These are phyloP conservation scores for Tolypeutes matacus DNA, from an alignment of 2,797 vertebrate species.

Conservation along the genomic window DNA sequence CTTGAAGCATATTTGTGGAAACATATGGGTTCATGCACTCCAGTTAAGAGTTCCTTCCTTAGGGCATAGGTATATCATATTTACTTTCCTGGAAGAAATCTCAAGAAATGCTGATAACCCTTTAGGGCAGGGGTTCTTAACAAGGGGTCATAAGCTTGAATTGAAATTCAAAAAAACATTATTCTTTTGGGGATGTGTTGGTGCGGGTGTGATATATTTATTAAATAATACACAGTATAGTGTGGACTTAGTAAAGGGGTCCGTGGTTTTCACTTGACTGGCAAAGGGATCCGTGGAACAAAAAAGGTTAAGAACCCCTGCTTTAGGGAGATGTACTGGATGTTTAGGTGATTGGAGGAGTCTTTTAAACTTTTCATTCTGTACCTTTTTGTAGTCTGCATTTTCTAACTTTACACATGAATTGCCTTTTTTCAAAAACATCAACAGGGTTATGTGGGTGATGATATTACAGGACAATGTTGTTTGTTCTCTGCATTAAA, in stretches of 20 bases:
- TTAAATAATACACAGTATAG: too few relatives aligned
- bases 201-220: too few relatives aligned
- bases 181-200: too few relatives aligned
- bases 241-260: too few relatives aligned
- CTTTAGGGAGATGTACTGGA: too few relatives aligned
- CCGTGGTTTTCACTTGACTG: too few relatives aligned
- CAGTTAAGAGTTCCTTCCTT: not conserved
- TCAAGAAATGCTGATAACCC: not conserved
- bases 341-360: too few relatives aligned
- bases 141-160: too few relatives aligned
- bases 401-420: conserved; percentile 25
- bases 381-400: not conserved
- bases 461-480: conserved; percentile 9
- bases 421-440: not conserved
- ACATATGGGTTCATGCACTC: not conserved
- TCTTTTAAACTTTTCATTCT: too few relatives aligned
- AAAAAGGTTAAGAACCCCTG: too few relatives aligned
- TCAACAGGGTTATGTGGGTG: not conserved
- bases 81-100: not conserved
- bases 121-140: not conserved
- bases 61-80: not conserved
- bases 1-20: not conserved
- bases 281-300: too few relatives aligned
- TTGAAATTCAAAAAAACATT: too few relatives aligned
- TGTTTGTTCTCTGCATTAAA: conserved; percentile 9